Base-by-base conservation (phyloP, 1,140 invertebrate species). In the Helicoverpa zea region DNA sequence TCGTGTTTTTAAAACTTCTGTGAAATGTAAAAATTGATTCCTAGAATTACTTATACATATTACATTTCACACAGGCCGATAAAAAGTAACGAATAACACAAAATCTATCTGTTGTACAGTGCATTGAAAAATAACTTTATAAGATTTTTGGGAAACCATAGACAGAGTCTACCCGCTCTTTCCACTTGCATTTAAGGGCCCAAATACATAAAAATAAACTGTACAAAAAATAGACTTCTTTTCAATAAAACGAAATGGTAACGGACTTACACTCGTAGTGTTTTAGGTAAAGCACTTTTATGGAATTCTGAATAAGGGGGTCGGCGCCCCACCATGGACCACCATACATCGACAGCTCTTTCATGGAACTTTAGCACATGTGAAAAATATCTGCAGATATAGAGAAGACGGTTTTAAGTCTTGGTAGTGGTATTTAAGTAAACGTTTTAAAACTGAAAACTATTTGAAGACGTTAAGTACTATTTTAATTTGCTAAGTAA, bases 261-360 rank as follows among this genome's bases (percentile, higher is more conserved):
- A 11, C 14, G 14, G n/a, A 68, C 43, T 49, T 18, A 61, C 58
- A 61, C 58, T 23, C 43, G 43, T 49, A 51, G 64, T 68, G 16
- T 68, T 68, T 68, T 68, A 68, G 64, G 51, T 47, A 68, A 49
- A 68, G 64, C 43, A 68, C 43, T 68, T 68, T 68, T 68, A 68
- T 68, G 64, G 64, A 43, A 23, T 1, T 49, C n/a, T 13, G 58
- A 68, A 43, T 18, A 18, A 68, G 64, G 64, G 63, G 64, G 63
- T 3, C 43, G 43, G 43, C 12, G 7, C 14, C 23, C 58, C 58
- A 29, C 23, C 58, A 13, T 61, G 13, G 35, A 9, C 35, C 23
- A 61, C 58, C 12, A 61, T 61, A 13, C 3, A 30, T 16, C 11
- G 13, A n/a, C 35, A 16, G 14, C 13, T 18, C 18, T 68, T 23